Conservation (phyloP, 53 echinoderm and acorn worm species). For the Holothuria leucospilota region DNA sequence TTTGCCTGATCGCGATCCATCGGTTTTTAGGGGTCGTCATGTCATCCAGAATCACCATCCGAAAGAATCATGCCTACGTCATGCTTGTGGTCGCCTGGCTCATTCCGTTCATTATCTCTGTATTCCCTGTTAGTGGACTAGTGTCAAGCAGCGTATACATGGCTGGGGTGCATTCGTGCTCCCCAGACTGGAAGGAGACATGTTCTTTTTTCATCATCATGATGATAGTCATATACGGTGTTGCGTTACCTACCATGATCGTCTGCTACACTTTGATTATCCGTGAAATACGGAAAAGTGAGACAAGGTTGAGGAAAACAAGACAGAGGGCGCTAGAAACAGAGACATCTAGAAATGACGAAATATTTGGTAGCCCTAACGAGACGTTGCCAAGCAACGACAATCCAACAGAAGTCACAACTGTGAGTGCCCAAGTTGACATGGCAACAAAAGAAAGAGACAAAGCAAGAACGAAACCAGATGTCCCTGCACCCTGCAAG, state of each 20-base stretch:
- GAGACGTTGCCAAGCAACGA: not conserved
- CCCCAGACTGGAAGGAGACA: conserved; percentile 10
- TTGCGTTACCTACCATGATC: conserved; percentile 14
- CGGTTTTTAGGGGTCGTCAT: conserved; percentile 17
- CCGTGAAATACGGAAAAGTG: conserved; percentile 23
- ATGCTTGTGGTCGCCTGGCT: conserved; percentile 11
- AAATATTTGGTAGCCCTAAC: too few relatives aligned
- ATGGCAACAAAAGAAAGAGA: not conserved
- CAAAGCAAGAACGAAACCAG: not conserved
- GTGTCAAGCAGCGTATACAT: conserved; percentile 11
- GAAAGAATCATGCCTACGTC: conserved; percentile 9
- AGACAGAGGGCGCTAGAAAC: not conserved
- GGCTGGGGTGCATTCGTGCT: conserved; percentile 17
- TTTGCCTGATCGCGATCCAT: conserved; percentile 25
- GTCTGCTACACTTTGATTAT: conserved; percentile 21
- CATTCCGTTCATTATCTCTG: not conserved
- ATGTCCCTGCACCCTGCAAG: too few relatives aligned
- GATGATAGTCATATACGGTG: not conserved
- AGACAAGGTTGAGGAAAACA: conserved; percentile 10
- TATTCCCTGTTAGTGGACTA: conserved; percentile 25
- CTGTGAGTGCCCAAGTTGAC: conserved; percentile 8
- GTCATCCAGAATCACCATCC: not conserved
- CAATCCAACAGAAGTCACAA: not conserved
- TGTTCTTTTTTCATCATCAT: conserved; percentile 28
- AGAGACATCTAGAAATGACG: not conserved